Evolutionary conservation across 2,113 vertebrate genomes (phyloP), one percentile per base, ranked within the genome.

Genomic region (Greenwoodochromis staneri): DNA sequence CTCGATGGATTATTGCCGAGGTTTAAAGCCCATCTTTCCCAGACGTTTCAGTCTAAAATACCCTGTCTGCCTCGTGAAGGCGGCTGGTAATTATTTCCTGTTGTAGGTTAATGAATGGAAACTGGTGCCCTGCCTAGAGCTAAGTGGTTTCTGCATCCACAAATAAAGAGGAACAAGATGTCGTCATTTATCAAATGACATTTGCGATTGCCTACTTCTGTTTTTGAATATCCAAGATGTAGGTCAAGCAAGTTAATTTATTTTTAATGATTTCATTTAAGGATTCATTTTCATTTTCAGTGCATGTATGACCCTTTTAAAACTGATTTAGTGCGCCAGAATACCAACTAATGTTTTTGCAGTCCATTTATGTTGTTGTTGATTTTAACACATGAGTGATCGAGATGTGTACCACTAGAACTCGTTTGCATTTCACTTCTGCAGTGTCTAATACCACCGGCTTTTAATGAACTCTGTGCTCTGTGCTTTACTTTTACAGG

Each of bases 81-180:
- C 45, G 10, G 17, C 27, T 12, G 9, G 80, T 94, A 95, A 95
- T 95, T 90, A 91, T 94, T 95, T 95, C 94, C 95, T 94, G 90
- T 95, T 93, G 91, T 94, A 91, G 91, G 85, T 91, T 92, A 94
- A 94, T 92, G 87, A 93, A 88, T 95, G 94, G 94, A 95, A 95
- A 95, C 87, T 89, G 47, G 84, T 93, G 82, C 78, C 87, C 85
- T 81, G 80, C 89, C 82, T 83, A 19, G 34, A 89, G 87, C 89
- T 83, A 83, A 83, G 85, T 87, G 57, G 59, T 53, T 80, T 80
- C 57, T 88, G 53, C 54, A 84, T 47, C 84, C 31, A 88, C 27
- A 57, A 82, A 85, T 16, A 45, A n/a, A 82, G 82, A 83, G 36
- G 83, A 95, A 88, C 91, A 78, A 54, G 66, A 83, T 87, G 7